phyloP scores from a whole-genome alignment of 2,797 vertebrate species.

The Scarus forsteni region DNA sequence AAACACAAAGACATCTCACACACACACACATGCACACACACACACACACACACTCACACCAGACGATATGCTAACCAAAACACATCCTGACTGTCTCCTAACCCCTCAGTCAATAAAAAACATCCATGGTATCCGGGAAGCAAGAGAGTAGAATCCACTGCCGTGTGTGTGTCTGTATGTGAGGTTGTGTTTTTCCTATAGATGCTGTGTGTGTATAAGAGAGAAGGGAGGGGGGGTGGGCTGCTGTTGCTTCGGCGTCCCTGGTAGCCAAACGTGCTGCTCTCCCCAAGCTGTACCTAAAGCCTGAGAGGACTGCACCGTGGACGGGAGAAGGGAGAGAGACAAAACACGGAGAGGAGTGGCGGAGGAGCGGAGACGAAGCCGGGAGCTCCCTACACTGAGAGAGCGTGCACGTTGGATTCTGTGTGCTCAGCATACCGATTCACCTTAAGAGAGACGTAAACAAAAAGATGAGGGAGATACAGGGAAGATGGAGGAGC shows the following conservation, averaged over 20 bases:
- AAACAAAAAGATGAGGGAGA: constrained; percentile 46
- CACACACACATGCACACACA: constrained; percentile 32
- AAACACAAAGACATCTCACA: constrained; percentile 49
- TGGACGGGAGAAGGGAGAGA: constrained; percentile 74
- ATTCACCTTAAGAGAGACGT: constrained; percentile 37
- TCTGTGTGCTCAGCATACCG: constrained; percentile 59
- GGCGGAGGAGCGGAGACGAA: constrained; percentile 22
- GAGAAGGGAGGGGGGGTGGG: constrained; percentile 50
- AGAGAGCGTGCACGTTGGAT: constrained; percentile 40
- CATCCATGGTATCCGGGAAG: constrained; percentile 69
- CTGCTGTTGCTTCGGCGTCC: constrained; percentile 78
- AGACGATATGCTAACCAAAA: constrained; percentile 80
- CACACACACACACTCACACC: constrained; percentile 60
- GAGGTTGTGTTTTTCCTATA: constrained; percentile 65
- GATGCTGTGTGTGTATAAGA: constrained; percentile 71
- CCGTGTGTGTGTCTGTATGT: constrained; percentile 54
- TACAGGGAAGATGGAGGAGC: constrained; percentile 7
- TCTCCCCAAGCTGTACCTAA: constrained; percentile 88
- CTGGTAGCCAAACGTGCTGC: constrained; percentile 85
- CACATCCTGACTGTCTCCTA: constrained; percentile 79
- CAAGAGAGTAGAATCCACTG: constrained; percentile 54
- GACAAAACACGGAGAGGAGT: constrained; percentile 78
- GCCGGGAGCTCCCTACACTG: constrained; percentile 46
- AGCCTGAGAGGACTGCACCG: constrained; percentile 84
- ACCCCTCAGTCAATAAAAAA: constrained; percentile 66